Conservation (phyloP, 2,797 vertebrate genomes). For the Etheostoma nigrum region DNA sequence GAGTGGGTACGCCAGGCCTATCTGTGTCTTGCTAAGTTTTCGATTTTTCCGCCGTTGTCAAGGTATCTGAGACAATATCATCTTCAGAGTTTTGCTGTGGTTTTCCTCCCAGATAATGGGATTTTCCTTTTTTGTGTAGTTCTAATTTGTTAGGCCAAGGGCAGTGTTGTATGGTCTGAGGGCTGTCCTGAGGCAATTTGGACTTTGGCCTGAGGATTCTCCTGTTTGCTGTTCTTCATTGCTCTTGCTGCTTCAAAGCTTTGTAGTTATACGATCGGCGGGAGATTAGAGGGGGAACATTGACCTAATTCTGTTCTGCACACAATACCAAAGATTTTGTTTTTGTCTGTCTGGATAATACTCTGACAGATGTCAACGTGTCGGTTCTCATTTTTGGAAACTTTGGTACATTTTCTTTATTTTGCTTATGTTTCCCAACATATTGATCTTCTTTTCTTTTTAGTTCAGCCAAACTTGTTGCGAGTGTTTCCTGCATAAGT, state of each 20-base stretch:
- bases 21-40: constrained; percentile 25
- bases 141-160: constrained; percentile 65
- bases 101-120: constrained; percentile 47
- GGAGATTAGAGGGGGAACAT: constrained; percentile 15
- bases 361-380: constrained; percentile 7
- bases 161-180: constrained; percentile 59
- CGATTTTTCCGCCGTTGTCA: constrained; percentile 39
- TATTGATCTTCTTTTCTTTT: constrained; percentile 9
- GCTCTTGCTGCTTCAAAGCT: constrained; percentile 34
- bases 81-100: constrained; percentile 30
- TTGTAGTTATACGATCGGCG: background rate
- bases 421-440: background rate
- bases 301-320: constrained; percentile 16
- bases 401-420: background rate
- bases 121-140: constrained; percentile 37
- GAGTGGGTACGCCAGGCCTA: background rate
- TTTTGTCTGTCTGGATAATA: constrained; percentile 2
- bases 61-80: constrained; percentile 40
- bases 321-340: constrained; percentile 7
- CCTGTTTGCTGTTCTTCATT: constrained; percentile 36
- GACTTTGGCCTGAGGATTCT: constrained; percentile 48
- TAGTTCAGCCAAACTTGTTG: background rate
- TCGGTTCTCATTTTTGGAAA: background rate
- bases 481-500: background rate
- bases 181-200: constrained; percentile 63